A percentile compares a stretch with the other conserved stretches of the same genome.
Evolutionary conservation across 2,113 vertebrate genomes (phyloP).

Genomic region (Ciconia maguari): DNA sequence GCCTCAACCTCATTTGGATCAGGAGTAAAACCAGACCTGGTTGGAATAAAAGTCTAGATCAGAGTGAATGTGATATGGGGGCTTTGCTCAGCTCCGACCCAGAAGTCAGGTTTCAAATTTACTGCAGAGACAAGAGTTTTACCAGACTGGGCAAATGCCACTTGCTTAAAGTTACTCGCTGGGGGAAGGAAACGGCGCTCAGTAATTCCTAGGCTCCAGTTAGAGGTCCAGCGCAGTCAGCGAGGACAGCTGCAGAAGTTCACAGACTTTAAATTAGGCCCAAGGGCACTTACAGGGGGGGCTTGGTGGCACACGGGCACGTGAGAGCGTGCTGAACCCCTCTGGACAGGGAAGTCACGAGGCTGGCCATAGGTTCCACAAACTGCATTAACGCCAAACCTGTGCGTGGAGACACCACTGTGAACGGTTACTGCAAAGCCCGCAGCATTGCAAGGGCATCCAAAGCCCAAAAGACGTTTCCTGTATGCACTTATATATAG

Average conservation of each 20-base stretch:
- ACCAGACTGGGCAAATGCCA: not conserved
- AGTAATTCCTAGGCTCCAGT: fast-evolving
- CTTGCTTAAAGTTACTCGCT: not conserved
- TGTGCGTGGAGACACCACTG: fast-evolving
- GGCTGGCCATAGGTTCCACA: not conserved
- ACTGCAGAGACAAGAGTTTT: not conserved
- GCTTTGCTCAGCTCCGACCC: not conserved
- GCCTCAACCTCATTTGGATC: not conserved
- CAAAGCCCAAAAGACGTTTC: not conserved
- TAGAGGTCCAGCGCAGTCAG: not conserved
- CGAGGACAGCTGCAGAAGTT: too few relatives aligned
- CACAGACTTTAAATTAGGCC: not conserved
- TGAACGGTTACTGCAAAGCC: not conserved
- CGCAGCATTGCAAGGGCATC: not conserved
- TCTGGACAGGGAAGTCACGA: fast-evolving
- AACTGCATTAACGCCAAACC: fast-evolving
- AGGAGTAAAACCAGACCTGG: not conserved
- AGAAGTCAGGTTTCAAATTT: not conserved
- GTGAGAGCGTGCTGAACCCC: not conserved
- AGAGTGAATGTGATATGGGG: not conserved
- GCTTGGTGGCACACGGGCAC: not conserved
- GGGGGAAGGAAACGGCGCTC: not conserved
- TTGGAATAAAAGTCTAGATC: not conserved
- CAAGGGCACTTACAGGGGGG: not conserved
- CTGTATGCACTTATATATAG: fast-evolving